Evolutionary conservation across 1,140 invertebrate genomes (phyloP).

Genomic region (Proctacanthus coquilletti): DNA sequence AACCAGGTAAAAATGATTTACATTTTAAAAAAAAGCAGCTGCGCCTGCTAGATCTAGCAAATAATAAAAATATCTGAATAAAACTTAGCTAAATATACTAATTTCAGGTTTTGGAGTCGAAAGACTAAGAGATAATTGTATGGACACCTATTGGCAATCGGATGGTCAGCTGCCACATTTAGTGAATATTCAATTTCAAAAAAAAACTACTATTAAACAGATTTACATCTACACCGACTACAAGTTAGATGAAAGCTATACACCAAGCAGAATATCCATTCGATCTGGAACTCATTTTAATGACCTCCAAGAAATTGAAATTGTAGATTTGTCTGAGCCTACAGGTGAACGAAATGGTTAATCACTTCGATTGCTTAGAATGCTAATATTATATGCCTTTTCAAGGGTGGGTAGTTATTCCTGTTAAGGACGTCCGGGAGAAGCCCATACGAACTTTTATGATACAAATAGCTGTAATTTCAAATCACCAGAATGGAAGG

Average conservation of each 20-base stretch:
- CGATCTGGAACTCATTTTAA: conserved; percentile 92
- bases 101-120: conserved; percentile 88
- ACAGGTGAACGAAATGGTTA: conserved; percentile 37
- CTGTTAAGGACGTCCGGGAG: conserved; percentile 77
- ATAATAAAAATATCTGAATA: too few species aligned
- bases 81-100: conserved; percentile 6
- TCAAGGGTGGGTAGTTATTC: conserved; percentile 84
- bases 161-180: conserved; percentile 96
- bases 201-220: conserved; percentile 89
- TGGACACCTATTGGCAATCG: conserved; percentile 98
- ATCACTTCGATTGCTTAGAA: background rate
- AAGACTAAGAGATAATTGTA: conserved; percentile 83
- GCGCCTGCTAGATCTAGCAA: too few species aligned
- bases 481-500: conserved; percentile 96
- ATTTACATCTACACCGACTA: conserved; percentile 97
- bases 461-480: conserved; percentile 92
- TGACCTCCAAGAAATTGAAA: conserved; percentile 93
- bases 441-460: conserved; percentile 85
- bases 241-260: conserved; percentile 97
- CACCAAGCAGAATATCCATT: conserved; percentile 89
- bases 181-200: conserved; percentile 93
- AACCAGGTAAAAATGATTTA: conserved; percentile 55
- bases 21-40: background rate
- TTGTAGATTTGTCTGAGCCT: conserved; percentile 86
- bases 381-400: background rate